Conservation (phyloP, 2,113 vertebrate genomes). For the Anhinga rufa region DNA sequence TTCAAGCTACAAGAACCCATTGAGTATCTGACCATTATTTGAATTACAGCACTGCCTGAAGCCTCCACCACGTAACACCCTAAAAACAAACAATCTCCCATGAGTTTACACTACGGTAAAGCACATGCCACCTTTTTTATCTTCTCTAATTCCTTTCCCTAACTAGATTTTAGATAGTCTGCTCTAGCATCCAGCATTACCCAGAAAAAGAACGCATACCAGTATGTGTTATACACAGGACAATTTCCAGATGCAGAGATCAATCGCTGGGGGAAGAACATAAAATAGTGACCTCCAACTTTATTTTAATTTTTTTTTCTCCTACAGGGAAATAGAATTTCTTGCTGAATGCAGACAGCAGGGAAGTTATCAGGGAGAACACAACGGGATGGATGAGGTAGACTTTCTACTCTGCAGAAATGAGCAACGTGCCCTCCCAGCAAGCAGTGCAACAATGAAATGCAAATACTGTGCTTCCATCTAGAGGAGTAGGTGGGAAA, state of each 20-base stretch:
- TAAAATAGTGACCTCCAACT: neutral
- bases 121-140: neutral
- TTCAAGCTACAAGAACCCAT: neutral
- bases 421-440: neutral
- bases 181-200: neutral
- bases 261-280: neutral
- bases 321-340: neutral
- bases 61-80: neutral
- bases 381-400: rapidly evolving
- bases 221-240: rapidly evolving
- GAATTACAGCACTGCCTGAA: neutral
- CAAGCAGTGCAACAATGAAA: neutral
- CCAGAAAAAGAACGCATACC: neutral
- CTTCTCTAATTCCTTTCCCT: neutral
- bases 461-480: conserved; percentile 41
- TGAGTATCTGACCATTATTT: neutral
- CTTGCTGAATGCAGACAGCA: neutral
- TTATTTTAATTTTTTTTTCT: neutral
- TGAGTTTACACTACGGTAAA: neutral
- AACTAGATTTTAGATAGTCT: neutral
- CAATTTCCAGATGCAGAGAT: neutral
- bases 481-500: conserved; percentile 36
- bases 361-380: neutral
- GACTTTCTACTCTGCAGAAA: neutral
- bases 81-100: neutral